Evolutionary conservation across 2,113 vertebrate genomes (phyloP).

Genomic region (Sialia sialis): DNA sequence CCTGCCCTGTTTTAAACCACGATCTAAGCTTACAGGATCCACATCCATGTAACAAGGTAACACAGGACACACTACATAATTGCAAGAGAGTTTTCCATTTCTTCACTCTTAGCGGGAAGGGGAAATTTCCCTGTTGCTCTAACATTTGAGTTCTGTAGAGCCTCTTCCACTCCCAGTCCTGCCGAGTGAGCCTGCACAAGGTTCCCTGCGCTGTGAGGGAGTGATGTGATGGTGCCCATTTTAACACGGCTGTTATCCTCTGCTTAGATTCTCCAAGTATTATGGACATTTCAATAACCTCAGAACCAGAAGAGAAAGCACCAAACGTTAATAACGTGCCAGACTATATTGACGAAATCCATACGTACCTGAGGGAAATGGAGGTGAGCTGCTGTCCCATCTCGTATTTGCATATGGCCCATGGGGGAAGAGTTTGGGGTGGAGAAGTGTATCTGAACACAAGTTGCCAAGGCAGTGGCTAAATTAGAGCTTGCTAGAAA

Average conservation of each 20-base stretch:
- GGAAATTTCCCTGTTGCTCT: accelerated
- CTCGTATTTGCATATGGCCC: neutral
- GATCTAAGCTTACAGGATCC: neutral
- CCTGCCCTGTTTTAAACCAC: neutral
- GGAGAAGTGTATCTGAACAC: neutral
- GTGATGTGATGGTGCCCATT: neutral
- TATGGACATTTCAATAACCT: slow-evolving; percentile 87
- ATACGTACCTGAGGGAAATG: slow-evolving; percentile 87
- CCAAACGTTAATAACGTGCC: slow-evolving; percentile 77
- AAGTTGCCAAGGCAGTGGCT: neutral
- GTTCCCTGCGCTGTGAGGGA: neutral
- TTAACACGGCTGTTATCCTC: neutral
- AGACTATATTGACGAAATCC: slow-evolving; percentile 89
- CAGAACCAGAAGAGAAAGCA: slow-evolving; percentile 81
- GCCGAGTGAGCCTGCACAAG: neutral
- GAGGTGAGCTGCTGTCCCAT: slow-evolving; percentile 78
- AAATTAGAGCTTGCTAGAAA: neutral
- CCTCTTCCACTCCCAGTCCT: neutral
- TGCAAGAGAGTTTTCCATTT: neutral
- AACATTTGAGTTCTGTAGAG: neutral
- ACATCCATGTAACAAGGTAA: neutral
- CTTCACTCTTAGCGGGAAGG: accelerated
- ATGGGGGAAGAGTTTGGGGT: too few species aligned
- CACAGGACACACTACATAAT: neutral
- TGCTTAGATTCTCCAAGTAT: slow-evolving; percentile 85